Conservation (phyloP, 2,888 invertebrate genomes). For the Lasioglossum villosulum region DNA sequence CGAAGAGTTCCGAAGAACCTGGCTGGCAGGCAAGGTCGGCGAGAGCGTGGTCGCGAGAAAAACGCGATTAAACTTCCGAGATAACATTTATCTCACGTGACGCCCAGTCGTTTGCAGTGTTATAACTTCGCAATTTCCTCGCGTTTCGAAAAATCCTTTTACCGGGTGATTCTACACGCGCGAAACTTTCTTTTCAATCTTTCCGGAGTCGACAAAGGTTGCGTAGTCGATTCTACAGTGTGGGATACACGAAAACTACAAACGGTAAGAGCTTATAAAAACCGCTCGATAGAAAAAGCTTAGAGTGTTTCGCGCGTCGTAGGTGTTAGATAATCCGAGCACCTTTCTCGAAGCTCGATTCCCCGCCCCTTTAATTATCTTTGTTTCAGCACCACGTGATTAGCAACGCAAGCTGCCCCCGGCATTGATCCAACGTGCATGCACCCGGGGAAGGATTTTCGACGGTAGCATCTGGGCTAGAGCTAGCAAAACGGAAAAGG, state of each 20-base stretch:
- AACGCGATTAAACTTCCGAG: background rate
- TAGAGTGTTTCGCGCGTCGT: background rate
- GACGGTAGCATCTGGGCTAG: slow-evolving; percentile 32
- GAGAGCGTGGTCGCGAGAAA: background rate
- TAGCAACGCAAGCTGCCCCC: slow-evolving; percentile 57
- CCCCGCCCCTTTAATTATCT: slow-evolving; percentile 49
- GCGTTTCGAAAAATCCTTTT: background rate
- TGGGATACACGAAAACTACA: background rate
- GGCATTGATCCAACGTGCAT: slow-evolving; percentile 65
- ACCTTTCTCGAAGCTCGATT: slow-evolving; percentile 15
- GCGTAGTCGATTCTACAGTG: background rate
- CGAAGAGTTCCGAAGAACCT: background rate
- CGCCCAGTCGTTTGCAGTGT: background rate
- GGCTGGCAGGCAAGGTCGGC: background rate
- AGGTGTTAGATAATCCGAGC: slow-evolving; percentile 10
- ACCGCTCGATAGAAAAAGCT: background rate
- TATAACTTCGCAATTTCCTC: background rate
- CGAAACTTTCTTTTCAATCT: background rate
- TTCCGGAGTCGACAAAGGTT: background rate
- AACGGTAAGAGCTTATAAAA: background rate
- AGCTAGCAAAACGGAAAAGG: slow-evolving; percentile 8
- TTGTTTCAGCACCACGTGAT: slow-evolving; percentile 62
- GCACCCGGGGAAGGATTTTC: slow-evolving; percentile 32
- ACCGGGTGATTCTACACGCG: background rate
- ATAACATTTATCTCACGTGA: slow-evolving; percentile 13